Conservation (phyloP, 2,888 invertebrate species). For the Apodemia mormo region DNA sequence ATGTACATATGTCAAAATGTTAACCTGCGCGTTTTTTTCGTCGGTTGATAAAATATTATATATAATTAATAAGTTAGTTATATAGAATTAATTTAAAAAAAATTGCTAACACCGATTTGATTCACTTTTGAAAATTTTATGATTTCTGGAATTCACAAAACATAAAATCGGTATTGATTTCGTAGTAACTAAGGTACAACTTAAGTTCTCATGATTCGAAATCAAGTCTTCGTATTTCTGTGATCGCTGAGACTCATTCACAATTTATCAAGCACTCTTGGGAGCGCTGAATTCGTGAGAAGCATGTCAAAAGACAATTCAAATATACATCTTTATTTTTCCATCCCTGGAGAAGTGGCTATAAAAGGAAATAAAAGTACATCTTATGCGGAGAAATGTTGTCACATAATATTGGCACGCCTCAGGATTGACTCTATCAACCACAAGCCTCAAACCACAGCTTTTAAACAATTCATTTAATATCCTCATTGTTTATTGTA, state of each 20-base stretch:
- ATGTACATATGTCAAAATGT: too few species aligned
- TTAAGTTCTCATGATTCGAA: background rate
- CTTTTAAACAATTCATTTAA: too few species aligned
- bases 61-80: too few species aligned
- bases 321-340: constrained; percentile 1
- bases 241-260: background rate
- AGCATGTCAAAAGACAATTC: constrained; percentile 15
- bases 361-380: constrained; percentile 4
- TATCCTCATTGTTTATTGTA: too few species aligned
- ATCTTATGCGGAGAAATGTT: background rate
- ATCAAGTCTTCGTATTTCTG: background rate
- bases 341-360: background rate
- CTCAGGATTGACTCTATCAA: too few species aligned
- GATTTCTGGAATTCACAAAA: background rate
- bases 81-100: too few species aligned
- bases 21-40: too few species aligned
- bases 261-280: constrained; percentile 16
- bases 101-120: too few species aligned
- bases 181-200: background rate
- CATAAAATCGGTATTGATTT: background rate
- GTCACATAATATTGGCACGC: too few species aligned
- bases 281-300: constrained; percentile 10
- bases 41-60: too few species aligned
- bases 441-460: too few species aligned
- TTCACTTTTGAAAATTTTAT: too few species aligned